Evolutionary conservation across 2,113 vertebrate species (phyloP).

Genomic region (Macaca mulatta): DNA sequence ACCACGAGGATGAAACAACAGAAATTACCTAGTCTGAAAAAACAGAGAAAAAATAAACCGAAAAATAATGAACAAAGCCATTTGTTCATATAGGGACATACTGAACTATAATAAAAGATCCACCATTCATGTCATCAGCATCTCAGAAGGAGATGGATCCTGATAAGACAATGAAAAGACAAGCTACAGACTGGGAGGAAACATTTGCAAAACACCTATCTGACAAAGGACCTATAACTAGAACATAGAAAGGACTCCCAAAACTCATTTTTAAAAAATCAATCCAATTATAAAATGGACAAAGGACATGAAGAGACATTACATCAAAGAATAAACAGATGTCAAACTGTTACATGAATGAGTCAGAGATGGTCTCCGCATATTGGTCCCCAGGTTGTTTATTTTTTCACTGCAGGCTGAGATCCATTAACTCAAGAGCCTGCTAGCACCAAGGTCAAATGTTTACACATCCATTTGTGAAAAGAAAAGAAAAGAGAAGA

Average conservation of each 20-base stretch:
- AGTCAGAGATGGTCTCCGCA: background rate
- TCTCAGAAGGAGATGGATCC: background rate
- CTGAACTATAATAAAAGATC: background rate
- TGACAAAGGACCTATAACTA: background rate
- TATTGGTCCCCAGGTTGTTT: background rate
- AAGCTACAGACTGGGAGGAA: background rate
- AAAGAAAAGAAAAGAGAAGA: too few species aligned
- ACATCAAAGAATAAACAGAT: background rate
- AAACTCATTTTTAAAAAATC: background rate
- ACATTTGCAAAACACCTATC: background rate
- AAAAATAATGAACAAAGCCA: background rate
- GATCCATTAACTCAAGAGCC: background rate
- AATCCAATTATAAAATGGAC: background rate
- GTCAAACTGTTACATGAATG: background rate
- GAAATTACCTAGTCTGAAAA: background rate
- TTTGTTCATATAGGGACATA: too few species aligned
- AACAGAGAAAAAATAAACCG: background rate
- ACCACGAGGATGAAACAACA: background rate
- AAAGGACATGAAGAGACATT: background rate
- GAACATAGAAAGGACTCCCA: background rate
- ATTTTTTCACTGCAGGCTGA: background rate
- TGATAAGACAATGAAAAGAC: background rate
- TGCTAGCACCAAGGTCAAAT: background rate
- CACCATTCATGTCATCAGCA: background rate
- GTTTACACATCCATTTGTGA: background rate